phyloP scores from a whole-genome alignment of 2,888 invertebrate genomes.

The Chloromyia formosa region DNA sequence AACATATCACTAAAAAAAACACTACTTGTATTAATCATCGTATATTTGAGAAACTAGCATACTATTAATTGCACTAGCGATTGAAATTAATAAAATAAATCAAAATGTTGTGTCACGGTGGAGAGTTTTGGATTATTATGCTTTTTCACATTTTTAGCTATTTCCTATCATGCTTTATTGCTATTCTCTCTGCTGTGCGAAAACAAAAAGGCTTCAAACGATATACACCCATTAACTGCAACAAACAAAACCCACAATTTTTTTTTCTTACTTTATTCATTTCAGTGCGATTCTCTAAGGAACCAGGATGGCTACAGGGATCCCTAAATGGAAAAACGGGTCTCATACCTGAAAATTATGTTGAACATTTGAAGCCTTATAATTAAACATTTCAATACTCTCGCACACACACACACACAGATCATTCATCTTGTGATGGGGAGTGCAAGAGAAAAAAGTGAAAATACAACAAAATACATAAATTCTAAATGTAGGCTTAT shows the following conservation, averaged over 20 bases:
- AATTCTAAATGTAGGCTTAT: conserved; percentile 32
- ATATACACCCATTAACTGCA: neutral
- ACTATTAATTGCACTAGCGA: too few species aligned
- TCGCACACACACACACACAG: too few species aligned
- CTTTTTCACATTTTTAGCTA: too few species aligned
- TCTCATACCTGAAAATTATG: conserved; percentile 95
- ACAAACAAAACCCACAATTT: neutral
- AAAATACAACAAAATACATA: neutral
- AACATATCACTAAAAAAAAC: too few species aligned
- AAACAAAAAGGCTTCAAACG: too few species aligned
- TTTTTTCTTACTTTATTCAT: conserved; percentile 50
- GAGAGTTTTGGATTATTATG: too few species aligned
- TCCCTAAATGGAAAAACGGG: conserved; percentile 91
- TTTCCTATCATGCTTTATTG: too few species aligned
- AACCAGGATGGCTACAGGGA: conserved; percentile 98
- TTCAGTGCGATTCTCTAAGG: conserved; percentile 86
- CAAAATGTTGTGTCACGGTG: too few species aligned
- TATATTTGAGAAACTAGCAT: too few species aligned
- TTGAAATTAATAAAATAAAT: too few species aligned
- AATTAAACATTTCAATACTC: conserved; percentile 51
- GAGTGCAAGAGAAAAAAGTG: neutral
- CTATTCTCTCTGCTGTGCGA: too few species aligned
- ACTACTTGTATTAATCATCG: too few species aligned
- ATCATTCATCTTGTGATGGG: neutral
- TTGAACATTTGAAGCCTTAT: conserved; percentile 71